Conservation (phyloP, 2,797 vertebrate species). For the Gobionotothen gibberifrons region DNA sequence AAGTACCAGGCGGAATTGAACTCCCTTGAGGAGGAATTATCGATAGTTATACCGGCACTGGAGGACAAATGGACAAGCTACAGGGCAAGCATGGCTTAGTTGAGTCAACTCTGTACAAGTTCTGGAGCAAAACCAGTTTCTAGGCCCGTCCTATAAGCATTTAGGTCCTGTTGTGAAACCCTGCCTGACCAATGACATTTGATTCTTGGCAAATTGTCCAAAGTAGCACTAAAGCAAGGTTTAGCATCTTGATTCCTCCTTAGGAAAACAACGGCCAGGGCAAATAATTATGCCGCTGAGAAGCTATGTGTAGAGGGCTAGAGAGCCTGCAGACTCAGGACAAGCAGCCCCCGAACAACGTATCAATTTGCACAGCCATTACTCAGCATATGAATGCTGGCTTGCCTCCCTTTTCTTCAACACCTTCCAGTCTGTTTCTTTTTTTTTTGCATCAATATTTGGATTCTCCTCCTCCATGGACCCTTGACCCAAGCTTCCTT, state of each 20-base stretch:
- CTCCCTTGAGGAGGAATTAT: slow-evolving; percentile 28
- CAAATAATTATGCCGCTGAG: neutral
- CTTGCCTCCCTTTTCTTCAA: neutral
- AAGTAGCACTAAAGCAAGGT: neutral
- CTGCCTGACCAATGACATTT: neutral
- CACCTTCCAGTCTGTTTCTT: neutral
- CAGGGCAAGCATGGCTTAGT: slow-evolving; percentile 2
- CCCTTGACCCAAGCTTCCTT: slow-evolving; percentile 30
- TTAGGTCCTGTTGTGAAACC: neutral
- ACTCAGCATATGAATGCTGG: slow-evolving; percentile 17
- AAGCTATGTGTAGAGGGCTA: neutral
- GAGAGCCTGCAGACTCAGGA: slow-evolving; percentile 11
- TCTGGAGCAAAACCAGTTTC: neutral
- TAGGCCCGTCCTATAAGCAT: neutral
- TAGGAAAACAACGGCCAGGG: neutral
- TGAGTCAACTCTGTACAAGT: neutral
- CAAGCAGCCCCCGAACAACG: slow-evolving; percentile 3
- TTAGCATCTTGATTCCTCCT: neutral
- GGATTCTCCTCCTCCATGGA: slow-evolving; percentile 13
- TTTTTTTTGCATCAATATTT: slow-evolving; percentile 47
- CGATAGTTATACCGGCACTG: slow-evolving; percentile 34
- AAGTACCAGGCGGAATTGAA: slow-evolving; percentile 16
- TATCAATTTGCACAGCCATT: slow-evolving; percentile 16
- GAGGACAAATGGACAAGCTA: slow-evolving; percentile 19
- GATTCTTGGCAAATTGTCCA: neutral